Evolutionary conservation across 2,797 vertebrate species (phyloP).

Genomic region (Epinephelus coioides): DNA sequence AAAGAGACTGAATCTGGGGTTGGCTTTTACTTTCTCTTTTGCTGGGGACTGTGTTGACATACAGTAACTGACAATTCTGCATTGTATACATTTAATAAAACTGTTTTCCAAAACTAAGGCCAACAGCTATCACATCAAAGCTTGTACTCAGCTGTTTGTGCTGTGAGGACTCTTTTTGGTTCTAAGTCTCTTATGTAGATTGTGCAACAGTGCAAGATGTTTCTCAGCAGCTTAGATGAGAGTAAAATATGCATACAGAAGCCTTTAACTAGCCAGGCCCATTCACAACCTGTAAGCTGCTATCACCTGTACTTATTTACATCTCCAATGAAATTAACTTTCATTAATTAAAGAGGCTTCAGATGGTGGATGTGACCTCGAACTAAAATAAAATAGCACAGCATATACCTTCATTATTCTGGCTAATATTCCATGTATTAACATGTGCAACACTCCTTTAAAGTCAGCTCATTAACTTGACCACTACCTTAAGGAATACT

Average conservation of each 20-base stretch:
- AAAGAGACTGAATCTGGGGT: too few species aligned
- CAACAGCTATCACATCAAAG: too few species aligned
- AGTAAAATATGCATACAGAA: neutral
- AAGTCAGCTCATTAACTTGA: conserved; percentile 22
- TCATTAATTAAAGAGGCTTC: neutral
- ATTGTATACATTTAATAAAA: too few species aligned
- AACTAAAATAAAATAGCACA: neutral
- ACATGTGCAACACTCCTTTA: conserved; percentile 10
- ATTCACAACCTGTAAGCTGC: neutral
- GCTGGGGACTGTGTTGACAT: too few species aligned
- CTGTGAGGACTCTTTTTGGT: neutral
- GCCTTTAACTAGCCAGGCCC: neutral
- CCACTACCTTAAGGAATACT: too few species aligned
- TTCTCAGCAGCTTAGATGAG: neutral
- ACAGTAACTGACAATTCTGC: too few species aligned
- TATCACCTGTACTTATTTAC: neutral
- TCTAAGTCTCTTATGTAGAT: neutral
- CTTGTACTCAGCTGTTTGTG: too few species aligned
- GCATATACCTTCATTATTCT: conserved; percentile 14
- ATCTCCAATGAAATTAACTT: neutral
- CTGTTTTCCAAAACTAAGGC: too few species aligned
- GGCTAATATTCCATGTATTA: neutral
- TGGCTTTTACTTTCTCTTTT: too few species aligned
- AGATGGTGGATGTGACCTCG: neutral
- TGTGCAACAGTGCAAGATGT: neutral